These are phyloP conservation scores for Ramphastos sulfuratus DNA, from an alignment of 2,113 vertebrate species.

Conservation along the genomic window DNA sequence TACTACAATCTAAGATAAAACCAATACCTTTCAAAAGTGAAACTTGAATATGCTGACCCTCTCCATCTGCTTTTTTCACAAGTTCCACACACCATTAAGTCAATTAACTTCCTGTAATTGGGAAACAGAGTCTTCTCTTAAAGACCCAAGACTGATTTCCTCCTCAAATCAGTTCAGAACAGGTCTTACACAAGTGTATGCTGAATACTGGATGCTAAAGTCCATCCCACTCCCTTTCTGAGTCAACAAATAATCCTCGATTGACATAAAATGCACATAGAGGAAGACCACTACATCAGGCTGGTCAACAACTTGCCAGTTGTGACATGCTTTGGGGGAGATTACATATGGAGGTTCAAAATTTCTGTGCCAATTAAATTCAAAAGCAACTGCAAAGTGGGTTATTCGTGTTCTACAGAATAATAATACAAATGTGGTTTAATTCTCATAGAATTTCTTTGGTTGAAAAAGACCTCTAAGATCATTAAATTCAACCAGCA, in stretches of 20 bases:
- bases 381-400: neutral
- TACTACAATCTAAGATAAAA: neutral
- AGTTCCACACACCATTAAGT: neutral
- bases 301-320: neutral
- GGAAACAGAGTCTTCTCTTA: no score
- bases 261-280: neutral
- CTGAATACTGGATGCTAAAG: neutral
- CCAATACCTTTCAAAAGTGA: neutral
- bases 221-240: neutral
- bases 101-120: neutral
- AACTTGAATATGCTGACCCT: neutral
- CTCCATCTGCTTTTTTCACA: neutral
- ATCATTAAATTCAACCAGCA: no score
- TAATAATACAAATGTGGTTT: neutral
- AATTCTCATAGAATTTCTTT: neutral
- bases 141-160: neutral
- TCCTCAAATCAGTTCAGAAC: neutral
- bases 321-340: neutral
- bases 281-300: rapidly evolving
- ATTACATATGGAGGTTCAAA: neutral
- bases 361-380: neutral
- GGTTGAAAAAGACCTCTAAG: no score
- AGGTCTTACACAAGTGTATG: neutral
- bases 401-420: neutral
- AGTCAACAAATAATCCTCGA: neutral